These are phyloP conservation scores for Amphipyra berbera DNA, from an alignment of 2,888 invertebrate species.

Conservation along the genomic window DNA sequence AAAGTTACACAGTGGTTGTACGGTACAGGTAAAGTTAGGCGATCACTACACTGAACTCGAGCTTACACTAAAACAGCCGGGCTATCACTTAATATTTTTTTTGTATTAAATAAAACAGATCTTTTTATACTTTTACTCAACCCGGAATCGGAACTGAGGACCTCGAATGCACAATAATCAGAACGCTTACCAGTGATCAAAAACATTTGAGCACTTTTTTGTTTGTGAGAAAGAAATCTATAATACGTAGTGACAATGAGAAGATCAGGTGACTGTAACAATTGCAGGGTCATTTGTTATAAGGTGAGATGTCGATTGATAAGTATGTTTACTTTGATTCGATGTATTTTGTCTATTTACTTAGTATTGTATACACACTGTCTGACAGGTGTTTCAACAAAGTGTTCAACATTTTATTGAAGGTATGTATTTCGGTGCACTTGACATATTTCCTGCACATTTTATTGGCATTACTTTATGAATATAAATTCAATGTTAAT, in stretches of 20 bases:
- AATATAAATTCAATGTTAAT: too few relatives aligned
- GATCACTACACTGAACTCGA: too few relatives aligned
- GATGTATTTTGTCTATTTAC: not conserved
- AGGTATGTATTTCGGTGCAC: not conserved
- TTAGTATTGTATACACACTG: too few relatives aligned
- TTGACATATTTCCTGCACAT: not conserved
- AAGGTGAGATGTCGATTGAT: not conserved
- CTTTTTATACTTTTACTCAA: too few relatives aligned
- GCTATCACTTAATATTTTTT: too few relatives aligned
- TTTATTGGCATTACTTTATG: not conserved
- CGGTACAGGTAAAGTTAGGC: too few relatives aligned
- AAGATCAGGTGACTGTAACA: slow-evolving; percentile 28
- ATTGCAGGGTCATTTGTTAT: slow-evolving; percentile 15
- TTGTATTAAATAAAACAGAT: too few relatives aligned
- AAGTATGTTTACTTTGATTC: not conserved
- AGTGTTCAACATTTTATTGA: not conserved
- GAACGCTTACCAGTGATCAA: not conserved
- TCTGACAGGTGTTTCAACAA: not conserved
- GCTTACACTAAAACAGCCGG: too few relatives aligned
- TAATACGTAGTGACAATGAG: slow-evolving; percentile 2
- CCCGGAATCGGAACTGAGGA: not conserved
- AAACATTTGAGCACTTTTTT: slow-evolving; percentile 7
- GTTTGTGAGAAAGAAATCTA: slow-evolving; percentile 11
- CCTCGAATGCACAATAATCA: too few relatives aligned
- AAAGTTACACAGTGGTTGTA: too few relatives aligned